A percentile compares a stretch with the other conserved stretches of the same genome.
Conservation (phyloP, 2,113 vertebrate genomes). For the Dermatemys mawii region DNA sequence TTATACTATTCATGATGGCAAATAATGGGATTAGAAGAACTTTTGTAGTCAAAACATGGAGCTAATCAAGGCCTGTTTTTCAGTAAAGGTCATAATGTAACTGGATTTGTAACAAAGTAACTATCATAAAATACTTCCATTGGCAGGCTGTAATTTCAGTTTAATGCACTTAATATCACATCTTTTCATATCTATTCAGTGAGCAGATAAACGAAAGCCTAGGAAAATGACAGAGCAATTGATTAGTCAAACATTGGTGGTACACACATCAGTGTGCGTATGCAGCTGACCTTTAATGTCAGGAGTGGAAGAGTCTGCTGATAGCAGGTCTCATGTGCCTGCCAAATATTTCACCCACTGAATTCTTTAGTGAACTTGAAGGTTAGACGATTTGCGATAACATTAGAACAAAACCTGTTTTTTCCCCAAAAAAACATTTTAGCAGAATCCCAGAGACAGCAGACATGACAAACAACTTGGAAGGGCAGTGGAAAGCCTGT, state of each 20-base stretch:
- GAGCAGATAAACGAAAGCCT: neutral
- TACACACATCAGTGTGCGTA: neutral
- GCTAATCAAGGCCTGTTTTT: neutral
- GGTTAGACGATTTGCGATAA: neutral
- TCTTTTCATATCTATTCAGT: neutral
- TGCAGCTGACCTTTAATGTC: neutral
- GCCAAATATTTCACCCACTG: neutral
- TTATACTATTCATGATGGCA: neutral
- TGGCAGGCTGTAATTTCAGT: neutral
- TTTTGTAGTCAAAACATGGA: neutral
- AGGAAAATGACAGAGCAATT: neutral
- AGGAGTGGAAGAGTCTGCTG: neutral
- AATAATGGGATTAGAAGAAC: conserved; percentile 1
- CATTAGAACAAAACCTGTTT: neutral
- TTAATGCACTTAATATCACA: neutral
- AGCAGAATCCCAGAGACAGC: neutral
- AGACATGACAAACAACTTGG: neutral
- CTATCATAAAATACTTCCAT: conserved; percentile 2
- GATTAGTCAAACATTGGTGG: neutral
- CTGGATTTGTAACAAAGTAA: neutral
- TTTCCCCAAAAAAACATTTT: rapidly evolving
- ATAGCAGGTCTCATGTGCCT: neutral
- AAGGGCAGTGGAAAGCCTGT: neutral
- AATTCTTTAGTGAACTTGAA: neutral
- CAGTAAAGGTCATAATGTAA: neutral